These are phyloP conservation scores for Toxostoma redivivum DNA, from an alignment of 2,113 vertebrate species.

Conservation along the genomic window DNA sequence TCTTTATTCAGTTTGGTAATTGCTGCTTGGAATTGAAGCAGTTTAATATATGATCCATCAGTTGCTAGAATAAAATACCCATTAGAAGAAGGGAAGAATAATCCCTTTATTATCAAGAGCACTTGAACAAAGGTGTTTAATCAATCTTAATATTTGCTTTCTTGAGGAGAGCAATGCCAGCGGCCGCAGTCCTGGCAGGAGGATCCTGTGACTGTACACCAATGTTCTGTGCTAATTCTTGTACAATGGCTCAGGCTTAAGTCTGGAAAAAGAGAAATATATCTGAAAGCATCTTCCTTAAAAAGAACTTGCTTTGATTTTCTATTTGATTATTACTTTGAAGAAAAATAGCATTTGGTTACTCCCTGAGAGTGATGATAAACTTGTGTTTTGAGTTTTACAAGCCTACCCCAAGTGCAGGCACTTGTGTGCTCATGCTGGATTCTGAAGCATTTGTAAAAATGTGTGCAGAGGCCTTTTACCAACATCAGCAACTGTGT, in stretches of 20 bases:
- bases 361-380: neutral
- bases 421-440: neutral
- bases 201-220: neutral
- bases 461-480: neutral
- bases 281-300: neutral
- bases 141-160: slow-evolving; percentile 68
- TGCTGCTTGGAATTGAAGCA: slow-evolving; percentile 64
- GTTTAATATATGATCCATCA: slow-evolving; percentile 64
- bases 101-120: slow-evolving; percentile 65
- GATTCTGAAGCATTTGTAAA: neutral
- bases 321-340: neutral
- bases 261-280: neutral
- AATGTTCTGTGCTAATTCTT: neutral
- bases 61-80: slow-evolving; percentile 59
- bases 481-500: neutral
- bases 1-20: neutral
- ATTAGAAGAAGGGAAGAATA: slow-evolving; percentile 48
- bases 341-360: neutral
- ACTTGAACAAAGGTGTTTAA: slow-evolving; percentile 71
- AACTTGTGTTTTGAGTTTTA: neutral
- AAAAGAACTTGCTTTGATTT: neutral
- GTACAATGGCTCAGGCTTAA: neutral
- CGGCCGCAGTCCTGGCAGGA: slow-evolving; percentile 17
- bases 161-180: slow-evolving; percentile 35
- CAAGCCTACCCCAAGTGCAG: neutral